These are phyloP conservation scores for Arizona elegans DNA, from an alignment of 2,113 vertebrate genomes.

Conservation along the genomic window DNA sequence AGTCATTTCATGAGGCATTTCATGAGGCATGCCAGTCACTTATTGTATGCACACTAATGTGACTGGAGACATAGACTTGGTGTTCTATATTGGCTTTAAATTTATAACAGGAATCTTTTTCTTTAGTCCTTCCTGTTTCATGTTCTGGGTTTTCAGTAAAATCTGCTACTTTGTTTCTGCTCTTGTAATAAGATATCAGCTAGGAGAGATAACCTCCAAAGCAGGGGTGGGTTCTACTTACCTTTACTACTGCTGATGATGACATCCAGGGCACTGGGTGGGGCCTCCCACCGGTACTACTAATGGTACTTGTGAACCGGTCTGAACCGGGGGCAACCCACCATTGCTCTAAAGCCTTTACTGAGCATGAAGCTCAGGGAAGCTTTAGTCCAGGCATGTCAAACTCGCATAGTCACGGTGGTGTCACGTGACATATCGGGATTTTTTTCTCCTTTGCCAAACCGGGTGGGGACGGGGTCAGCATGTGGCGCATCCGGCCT, in stretches of 20 bases:
- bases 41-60: not conserved
- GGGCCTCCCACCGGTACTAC: too few relatives aligned
- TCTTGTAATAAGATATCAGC: slow-evolving; percentile 34
- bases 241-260: too few relatives aligned
- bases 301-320: too few relatives aligned
- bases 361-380: slow-evolving; percentile 50
- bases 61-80: not conserved
- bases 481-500: too few relatives aligned
- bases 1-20: not conserved
- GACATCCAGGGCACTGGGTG: too few relatives aligned
- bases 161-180: slow-evolving; percentile 32
- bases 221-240: not conserved
- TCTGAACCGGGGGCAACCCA: too few relatives aligned
- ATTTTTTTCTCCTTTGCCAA: too few relatives aligned
- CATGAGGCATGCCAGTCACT: not conserved
- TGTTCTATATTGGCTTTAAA: not conserved
- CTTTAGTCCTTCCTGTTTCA: slow-evolving; percentile 8
- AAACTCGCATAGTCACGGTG: too few relatives aligned
- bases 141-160: slow-evolving; percentile 21
- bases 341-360: slow-evolving; percentile 8
- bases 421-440: too few relatives aligned
- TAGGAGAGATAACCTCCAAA: slow-evolving; percentile 49
- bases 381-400: slow-evolving; percentile 13
- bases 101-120: not conserved
- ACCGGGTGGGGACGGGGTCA: too few relatives aligned